phyloP scores from a whole-genome alignment of 1,140 invertebrate species.

The Apolygus lucorum region DNA sequence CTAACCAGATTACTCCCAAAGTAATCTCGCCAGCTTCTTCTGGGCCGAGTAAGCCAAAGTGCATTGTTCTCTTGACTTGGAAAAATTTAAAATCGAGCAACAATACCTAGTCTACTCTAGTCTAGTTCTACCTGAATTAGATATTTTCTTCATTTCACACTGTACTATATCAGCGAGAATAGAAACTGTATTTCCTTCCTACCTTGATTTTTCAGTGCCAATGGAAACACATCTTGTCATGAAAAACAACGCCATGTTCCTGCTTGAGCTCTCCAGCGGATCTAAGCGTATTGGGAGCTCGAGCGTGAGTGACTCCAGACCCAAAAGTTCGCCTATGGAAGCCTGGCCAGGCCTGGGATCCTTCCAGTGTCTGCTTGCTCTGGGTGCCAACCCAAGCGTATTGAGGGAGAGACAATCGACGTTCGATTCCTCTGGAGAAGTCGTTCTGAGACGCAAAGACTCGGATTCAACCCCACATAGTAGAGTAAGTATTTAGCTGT shows the following conservation, averaged over 20 bases:
- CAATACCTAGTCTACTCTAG: too few relatives aligned
- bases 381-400: conserved; percentile 45
- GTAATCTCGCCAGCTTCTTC: conserved; percentile 38
- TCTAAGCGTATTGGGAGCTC: conserved; percentile 45
- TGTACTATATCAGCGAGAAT: too few relatives aligned
- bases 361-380: conserved; percentile 66
- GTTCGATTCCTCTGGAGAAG: conserved; percentile 19
- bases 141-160: too few relatives aligned
- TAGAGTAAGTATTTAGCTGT: conserved; percentile 22
- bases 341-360: conserved; percentile 44
- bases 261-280: conserved; percentile 77
- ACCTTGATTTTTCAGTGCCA: neutral
- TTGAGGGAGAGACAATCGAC: conserved; percentile 28
- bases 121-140: too few relatives aligned
- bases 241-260: conserved; percentile 89
- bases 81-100: too few relatives aligned
- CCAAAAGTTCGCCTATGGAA: conserved; percentile 43
- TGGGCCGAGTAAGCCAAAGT: conserved; percentile 36
- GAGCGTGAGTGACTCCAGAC: conserved; percentile 51
- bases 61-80: too few relatives aligned
- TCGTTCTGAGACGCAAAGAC: conserved; percentile 38
- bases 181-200: too few relatives aligned
- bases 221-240: conserved; percentile 68
- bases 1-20: conserved; percentile 30
- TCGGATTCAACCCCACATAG: conserved; percentile 20